Evolutionary conservation across 2,888 invertebrate species (phyloP).

Genomic region (Dichetophora obliterata): DNA sequence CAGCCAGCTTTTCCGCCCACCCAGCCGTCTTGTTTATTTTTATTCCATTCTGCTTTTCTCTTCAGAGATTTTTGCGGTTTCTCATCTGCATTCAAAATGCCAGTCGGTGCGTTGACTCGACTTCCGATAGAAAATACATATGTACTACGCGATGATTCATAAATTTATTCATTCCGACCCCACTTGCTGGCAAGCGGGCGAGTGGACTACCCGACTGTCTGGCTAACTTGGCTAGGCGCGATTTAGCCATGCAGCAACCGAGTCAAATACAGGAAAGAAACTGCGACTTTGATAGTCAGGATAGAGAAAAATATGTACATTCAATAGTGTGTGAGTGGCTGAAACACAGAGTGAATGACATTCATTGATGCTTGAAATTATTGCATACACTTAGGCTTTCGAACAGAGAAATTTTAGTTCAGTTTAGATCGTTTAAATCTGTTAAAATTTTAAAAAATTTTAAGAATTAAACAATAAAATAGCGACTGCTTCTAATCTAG

Average conservation of each 20-base stretch:
- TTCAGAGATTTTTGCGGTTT: slow-evolving; percentile 14
- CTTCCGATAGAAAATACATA: slow-evolving; percentile 22
- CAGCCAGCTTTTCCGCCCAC: neutral
- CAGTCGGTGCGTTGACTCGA: neutral
- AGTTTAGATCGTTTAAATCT: neutral
- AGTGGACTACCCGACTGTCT: neutral
- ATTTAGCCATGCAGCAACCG: slow-evolving; percentile 20
- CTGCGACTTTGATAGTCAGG: neutral
- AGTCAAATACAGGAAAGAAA: slow-evolving; percentile 42
- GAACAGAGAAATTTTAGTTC: neutral
- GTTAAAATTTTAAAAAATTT: too few relatives aligned
- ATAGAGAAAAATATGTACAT: neutral
- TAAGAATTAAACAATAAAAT: too few relatives aligned
- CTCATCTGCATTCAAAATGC: neutral
- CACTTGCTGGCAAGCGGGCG: neutral
- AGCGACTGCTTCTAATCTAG: too few relatives aligned
- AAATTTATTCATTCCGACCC: slow-evolving; percentile 10
- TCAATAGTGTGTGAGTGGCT: neutral
- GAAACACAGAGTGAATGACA: neutral
- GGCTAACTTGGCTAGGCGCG: neutral
- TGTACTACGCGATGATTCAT: slow-evolving; percentile 22
- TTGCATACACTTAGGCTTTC: slow-evolving; percentile 21
- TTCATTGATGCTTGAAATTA: neutral
- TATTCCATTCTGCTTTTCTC: neutral
- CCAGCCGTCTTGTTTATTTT: neutral